Evolutionary conservation across 2,888 invertebrate genomes (phyloP), one percentile per base, ranked within the genome.

Genomic region (Agrochola lychnidis): DNA sequence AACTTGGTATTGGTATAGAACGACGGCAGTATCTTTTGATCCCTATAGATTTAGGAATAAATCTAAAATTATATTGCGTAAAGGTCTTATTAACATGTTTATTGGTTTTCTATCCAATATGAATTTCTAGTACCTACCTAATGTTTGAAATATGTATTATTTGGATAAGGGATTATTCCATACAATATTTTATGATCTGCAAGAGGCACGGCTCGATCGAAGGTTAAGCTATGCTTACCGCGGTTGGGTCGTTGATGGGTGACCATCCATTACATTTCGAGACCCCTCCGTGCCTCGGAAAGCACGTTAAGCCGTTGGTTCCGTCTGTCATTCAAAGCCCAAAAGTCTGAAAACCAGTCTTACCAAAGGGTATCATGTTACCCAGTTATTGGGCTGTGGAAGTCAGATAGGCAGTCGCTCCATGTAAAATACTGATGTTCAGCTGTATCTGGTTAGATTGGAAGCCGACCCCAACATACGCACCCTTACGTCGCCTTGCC

Each of bases 41-140:
- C 69, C 64, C 25, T 10, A 25, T 25, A 45, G 12, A 42, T 40
- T 71, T 4, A 22, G 6, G 36, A 36, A 22, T 69, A n/a, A 59
- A 79, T 70, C 42, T 53, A 14, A 53, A 70, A 62, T 77, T 48
- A 45, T 53, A 70, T 70, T 79, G 22, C 14, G 6, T 5, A 4
- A 9, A 10, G 3, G 25, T 45, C 14, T 16, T 59, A 69, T 51
- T 16, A 59, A 6, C 14, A 76, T 57, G 19, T 48, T n/a, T 6
- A 78, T 59, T 25, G 16, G 30, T 57, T 48, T 76, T 48, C 19
- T 1, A 9, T 53, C 0, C 5, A 63, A 76, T 62, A 9, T 53
- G 3, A 36, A n/a, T n/a, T 40, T 22, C 3, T n/a, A 30, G 7
- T 12, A 5, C 0, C 51, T 51, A 19, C 6, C 19, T 7, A 57